Evolutionary conservation across 2,888 invertebrate genomes (phyloP), one percentile per base, ranked within the genome.

Genomic region (Caenorhabditis drosophilae): DNA sequence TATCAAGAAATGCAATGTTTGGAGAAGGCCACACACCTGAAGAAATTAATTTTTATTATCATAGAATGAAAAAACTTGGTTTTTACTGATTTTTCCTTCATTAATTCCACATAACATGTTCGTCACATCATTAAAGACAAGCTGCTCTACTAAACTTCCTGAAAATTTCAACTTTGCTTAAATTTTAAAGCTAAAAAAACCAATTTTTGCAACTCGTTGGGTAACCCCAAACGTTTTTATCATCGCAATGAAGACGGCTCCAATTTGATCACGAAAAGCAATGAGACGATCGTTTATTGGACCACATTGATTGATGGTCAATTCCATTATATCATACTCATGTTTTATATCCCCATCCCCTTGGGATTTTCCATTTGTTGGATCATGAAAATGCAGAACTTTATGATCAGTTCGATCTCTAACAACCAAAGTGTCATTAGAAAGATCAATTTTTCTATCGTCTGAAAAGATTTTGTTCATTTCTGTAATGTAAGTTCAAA

Each of bases 361-460:
- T 50, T 90, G 88, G 51, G 90, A 89, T 76, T 91, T 89, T 12
- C 90, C 88, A 58, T 89, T 89, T 0, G 89, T 88, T 1, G 94
- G 87, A 81, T 97, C 95, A 80, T 94, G 90, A 0, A 94, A 62
- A 36, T 81, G 78, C 4, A 83, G 42, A 91, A 92, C 84, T 87
- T 92, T 92, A 57, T 89, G 88, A 85, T 96, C 93, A 15, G 88
- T 87, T 75, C 90, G 90, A 85, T 96, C 93, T 35, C 93, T 87
- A 41, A 93, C 88, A 45, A 91, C 92, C 16, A 97, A 86, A 1
- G 91, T 89, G 84, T 98, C 96, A 38, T 90, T 89, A 22, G 92
- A 92, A 36, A 98, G 85, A 0, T 92, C 90, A 15, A 94, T 88
- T 9, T 90, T 68, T 11, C 60, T n/a, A 16, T 67, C 57, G 20